Conservation (phyloP, 2,113 vertebrate genomes). For the Garra rufa region DNA sequence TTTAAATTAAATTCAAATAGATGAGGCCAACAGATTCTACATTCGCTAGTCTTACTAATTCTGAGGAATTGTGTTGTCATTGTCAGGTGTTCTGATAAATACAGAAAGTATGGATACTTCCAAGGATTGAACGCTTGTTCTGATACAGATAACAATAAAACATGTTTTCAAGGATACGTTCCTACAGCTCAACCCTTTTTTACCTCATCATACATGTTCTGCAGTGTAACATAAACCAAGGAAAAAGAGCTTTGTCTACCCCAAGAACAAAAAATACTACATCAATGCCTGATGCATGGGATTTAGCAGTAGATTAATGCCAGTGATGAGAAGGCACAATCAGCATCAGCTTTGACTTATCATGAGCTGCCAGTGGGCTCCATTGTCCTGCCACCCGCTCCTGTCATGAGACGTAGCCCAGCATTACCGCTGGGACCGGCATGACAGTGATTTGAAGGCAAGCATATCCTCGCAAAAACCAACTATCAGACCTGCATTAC, state of each 20-base stretch:
- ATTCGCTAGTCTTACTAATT: not conserved
- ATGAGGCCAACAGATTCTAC: not conserved
- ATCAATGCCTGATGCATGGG: not conserved
- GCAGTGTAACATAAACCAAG: not conserved
- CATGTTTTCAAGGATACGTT: not conserved
- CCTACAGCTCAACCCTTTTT: not conserved
- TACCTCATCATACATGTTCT: not conserved
- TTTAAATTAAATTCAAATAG: not conserved
- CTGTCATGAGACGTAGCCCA: not conserved
- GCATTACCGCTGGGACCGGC: not conserved
- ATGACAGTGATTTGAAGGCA: constrained; percentile 5
- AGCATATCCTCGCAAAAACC: not conserved
- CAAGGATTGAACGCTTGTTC: not conserved
- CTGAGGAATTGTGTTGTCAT: not conserved
- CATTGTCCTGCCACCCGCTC: constrained; percentile 3
- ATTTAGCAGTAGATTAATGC: not conserved
- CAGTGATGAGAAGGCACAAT: not conserved
- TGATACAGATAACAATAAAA: not conserved
- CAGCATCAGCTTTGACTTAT: constrained; percentile 3
- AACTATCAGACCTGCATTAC: not conserved
- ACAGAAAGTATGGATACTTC: not conserved
- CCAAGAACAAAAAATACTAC: not conserved
- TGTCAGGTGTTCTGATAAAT: not conserved
- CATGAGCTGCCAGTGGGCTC: constrained; percentile 4
- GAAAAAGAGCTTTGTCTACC: not conserved